Evolutionary conservation across 2,113 vertebrate genomes (phyloP), one percentile per base, ranked within the genome.

Genomic region (Peromyscus leucopus): DNA sequence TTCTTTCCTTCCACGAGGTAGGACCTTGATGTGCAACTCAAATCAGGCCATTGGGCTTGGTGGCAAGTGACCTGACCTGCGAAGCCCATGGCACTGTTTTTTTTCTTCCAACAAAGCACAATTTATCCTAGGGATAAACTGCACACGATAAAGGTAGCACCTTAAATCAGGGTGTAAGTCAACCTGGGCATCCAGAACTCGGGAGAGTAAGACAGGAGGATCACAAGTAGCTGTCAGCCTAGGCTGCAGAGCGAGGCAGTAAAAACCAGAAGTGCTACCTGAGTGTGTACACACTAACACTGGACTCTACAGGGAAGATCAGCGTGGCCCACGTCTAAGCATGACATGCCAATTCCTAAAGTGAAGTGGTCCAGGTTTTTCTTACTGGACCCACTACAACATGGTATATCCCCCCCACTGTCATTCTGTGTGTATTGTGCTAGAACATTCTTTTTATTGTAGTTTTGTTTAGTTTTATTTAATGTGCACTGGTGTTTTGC

Each of bases 41-140:
- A 36, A 71, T 71, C 33, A 59, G 55, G 21, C 19, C 36, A 61
- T 3, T 26, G 36, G 24, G 59, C 28, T 42, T 85, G 59, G 24
- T 65, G 36, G 24, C 82, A 84, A 10, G 26, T 63, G 59, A 63
- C 28, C 51, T 86, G 13, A 86, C 16, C 15, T 65, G n/a, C 13
- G 42, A 59, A 84, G 59, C 61, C 39, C 15, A 84, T 0, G 57
- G 57, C 16, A 90, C 11, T 28, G n/a, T 65, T 74, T 92, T 67
- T 67, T 69, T 79, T 92, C 79, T 65, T 94, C 17, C 24, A 72
- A 42, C 69, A 90, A 78, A 95, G 39, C 67, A 74, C 16, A 93
- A 74, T 26, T 93, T 48, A 72, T 61, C 36, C 63, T 33, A 93
- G 79, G 31, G 79, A 82, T 59, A 82, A 82, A 61, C 51, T 83